Evolutionary conservation across 2,797 vertebrate species (phyloP).

Genomic region (Argyrosomus regius): DNA sequence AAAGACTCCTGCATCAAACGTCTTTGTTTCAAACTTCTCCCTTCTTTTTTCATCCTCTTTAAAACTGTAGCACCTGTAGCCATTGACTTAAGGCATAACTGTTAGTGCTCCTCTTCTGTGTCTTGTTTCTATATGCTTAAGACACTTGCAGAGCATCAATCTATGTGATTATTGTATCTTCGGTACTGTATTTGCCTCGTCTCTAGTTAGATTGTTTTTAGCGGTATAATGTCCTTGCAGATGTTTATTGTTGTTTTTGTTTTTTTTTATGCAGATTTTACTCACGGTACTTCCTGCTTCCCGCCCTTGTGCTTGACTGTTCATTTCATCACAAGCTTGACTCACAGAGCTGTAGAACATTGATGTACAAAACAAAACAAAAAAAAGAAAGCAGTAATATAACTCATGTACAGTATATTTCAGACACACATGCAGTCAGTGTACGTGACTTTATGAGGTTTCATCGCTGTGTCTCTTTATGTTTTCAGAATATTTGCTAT

Average conservation of each 20-base stretch:
- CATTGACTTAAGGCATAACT: constrained; percentile 73
- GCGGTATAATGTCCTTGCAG: constrained; percentile 62
- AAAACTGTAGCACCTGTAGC: constrained; percentile 80
- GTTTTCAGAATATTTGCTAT: constrained; percentile 58
- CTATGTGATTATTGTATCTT: constrained; percentile 73
- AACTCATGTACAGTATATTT: constrained; percentile 73
- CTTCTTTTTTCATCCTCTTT: constrained; percentile 61
- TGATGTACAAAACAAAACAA: constrained; percentile 65
- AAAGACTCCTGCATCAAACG: constrained; percentile 55
- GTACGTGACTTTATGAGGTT: constrained; percentile 61
- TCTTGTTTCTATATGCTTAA: constrained; percentile 62
- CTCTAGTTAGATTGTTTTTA: constrained; percentile 67
- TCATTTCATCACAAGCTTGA: constrained; percentile 74
- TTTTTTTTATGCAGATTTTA: constrained; percentile 47
- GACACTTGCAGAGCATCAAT: constrained; percentile 65
- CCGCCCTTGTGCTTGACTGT: constrained; percentile 61
- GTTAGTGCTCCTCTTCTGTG: constrained; percentile 73
- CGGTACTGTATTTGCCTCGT: constrained; percentile 78
- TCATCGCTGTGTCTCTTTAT: constrained; percentile 51
- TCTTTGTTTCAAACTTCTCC: constrained; percentile 55
- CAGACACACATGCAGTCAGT: constrained; percentile 67
- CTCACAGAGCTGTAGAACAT: constrained; percentile 75
- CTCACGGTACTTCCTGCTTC: constrained; percentile 65
- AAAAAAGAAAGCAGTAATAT: constrained; percentile 66
- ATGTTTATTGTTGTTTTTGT: constrained; percentile 53